These are phyloP conservation scores for Lutra lutra DNA, from an alignment of 2,797 vertebrate species.

Conservation along the genomic window DNA sequence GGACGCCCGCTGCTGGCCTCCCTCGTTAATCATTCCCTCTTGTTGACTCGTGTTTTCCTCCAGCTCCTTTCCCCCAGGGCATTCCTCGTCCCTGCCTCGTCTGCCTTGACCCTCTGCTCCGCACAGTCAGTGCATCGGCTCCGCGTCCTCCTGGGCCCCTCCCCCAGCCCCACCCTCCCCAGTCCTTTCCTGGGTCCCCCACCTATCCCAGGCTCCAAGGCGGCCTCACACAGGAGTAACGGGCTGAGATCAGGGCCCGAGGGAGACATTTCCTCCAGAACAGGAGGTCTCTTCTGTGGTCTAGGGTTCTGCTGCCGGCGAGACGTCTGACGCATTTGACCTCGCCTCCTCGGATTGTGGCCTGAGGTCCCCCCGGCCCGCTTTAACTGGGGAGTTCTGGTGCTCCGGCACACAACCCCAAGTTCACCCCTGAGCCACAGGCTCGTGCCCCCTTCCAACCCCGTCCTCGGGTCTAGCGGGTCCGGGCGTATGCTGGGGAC, in stretches of 20 bases:
- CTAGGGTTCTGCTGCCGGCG: neutral
- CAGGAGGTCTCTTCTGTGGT: neutral
- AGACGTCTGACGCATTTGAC: accelerated
- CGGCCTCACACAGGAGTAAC: neutral
- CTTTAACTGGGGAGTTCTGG: neutral
- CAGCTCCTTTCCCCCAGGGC: accelerated
- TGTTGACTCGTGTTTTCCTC: too few species aligned
- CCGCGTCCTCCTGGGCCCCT: accelerated
- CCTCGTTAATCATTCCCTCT: neutral
- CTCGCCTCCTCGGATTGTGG: accelerated
- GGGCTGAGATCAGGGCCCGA: accelerated
- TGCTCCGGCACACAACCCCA: accelerated
- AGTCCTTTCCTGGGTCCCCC: neutral
- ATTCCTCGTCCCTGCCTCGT: accelerated
- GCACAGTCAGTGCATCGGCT: accelerated
- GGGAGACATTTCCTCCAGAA: neutral
- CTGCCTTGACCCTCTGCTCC: accelerated
- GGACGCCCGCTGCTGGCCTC: accelerated
- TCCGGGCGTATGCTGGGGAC: accelerated
- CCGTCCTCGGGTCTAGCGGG: neutral
- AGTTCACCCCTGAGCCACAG: accelerated
- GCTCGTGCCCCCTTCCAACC: accelerated
- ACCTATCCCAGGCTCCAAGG: too few species aligned
- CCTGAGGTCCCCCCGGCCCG: neutral
- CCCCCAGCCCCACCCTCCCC: accelerated